Evolutionary conservation across 1,140 invertebrate species (phyloP).

Genomic region (Carposina sasakii): DNA sequence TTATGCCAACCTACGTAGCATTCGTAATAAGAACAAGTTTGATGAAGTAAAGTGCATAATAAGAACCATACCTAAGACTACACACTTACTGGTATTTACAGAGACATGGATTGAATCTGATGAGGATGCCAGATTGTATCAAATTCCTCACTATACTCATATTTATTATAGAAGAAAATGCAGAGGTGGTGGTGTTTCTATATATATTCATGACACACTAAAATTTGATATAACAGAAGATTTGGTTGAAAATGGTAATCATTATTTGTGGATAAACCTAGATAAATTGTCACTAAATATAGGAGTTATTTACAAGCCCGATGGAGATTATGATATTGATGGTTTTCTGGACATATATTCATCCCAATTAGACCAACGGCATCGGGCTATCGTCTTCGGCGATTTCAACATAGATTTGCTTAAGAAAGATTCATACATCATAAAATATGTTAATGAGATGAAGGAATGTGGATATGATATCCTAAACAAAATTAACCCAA

Average conservation of each 20-base stretch:
- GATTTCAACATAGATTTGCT: neutral
- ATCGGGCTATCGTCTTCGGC: slow-evolving; percentile 15
- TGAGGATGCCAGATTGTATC: slow-evolving; percentile 5
- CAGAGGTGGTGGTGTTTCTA: slow-evolving; percentile 26
- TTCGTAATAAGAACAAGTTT: slow-evolving; percentile 15
- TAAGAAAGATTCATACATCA: neutral
- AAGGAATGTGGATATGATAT: neutral
- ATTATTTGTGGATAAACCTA: slow-evolving; percentile 24
- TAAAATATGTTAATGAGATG: neutral
- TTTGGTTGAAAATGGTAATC: slow-evolving; percentile 12
- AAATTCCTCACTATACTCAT: slow-evolving; percentile 16
- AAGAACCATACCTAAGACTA: neutral
- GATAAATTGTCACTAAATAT: slow-evolving; percentile 18
- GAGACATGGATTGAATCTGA: slow-evolving; percentile 23
- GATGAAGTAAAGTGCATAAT: slow-evolving; percentile 13
- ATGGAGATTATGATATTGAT: neutral
- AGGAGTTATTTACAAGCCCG: slow-evolving; percentile 20
- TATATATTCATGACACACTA: slow-evolving; percentile 19
- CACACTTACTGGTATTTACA: slow-evolving; percentile 15
- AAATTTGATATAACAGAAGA: slow-evolving; percentile 14
- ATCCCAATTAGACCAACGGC: slow-evolving; percentile 6
- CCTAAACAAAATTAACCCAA: neutral
- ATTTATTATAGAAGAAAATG: slow-evolving; percentile 18
- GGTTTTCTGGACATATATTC: slow-evolving; percentile 15
- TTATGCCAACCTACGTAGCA: slow-evolving; percentile 16